A percentile compares a stretch with the other conserved stretches of the same genome.
phyloP scores from a whole-genome alignment of 1,140 invertebrate species.

The Geopemphigus sp. region DNA sequence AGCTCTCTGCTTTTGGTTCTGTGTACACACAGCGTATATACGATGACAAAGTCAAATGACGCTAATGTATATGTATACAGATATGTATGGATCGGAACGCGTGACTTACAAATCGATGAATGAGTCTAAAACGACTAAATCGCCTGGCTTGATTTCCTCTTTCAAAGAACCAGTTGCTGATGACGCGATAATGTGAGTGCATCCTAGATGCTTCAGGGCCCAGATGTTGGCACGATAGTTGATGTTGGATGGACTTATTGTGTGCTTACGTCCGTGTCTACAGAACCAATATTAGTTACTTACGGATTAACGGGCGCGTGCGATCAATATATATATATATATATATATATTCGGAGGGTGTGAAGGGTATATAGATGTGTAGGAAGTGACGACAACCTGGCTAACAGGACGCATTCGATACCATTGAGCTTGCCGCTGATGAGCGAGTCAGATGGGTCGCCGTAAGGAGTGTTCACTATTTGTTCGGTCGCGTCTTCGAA shows the following conservation, averaged over 20 bases:
- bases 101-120: slow-evolving; percentile 82
- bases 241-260: slow-evolving; percentile 74
- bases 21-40: slow-evolving; percentile 51
- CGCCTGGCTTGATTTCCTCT: slow-evolving; percentile 82
- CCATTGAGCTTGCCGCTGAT: slow-evolving; percentile 75
- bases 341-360: too few relatives aligned
- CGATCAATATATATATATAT: too few relatives aligned
- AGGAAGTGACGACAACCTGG: slow-evolving; percentile 60
- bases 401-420: slow-evolving; percentile 77
- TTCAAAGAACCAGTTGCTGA: slow-evolving; percentile 90
- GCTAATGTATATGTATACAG: too few relatives aligned
- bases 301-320: too few relatives aligned
- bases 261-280: slow-evolving; percentile 86
- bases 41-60: too few relatives aligned
- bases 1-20: slow-evolving; percentile 70
- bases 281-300: too few relatives aligned
- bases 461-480: slow-evolving; percentile 75
- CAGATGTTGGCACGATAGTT: slow-evolving; percentile 98
- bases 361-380: too few relatives aligned
- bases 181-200: slow-evolving; percentile 88
- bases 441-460: slow-evolving; percentile 78
- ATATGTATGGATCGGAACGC: too few relatives aligned
- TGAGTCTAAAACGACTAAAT: slow-evolving; percentile 86
- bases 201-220: slow-evolving; percentile 82
- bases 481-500: slow-evolving; percentile 68